phyloP scores from a whole-genome alignment of 2,797 vertebrate genomes.

The Bradypus variegatus region DNA sequence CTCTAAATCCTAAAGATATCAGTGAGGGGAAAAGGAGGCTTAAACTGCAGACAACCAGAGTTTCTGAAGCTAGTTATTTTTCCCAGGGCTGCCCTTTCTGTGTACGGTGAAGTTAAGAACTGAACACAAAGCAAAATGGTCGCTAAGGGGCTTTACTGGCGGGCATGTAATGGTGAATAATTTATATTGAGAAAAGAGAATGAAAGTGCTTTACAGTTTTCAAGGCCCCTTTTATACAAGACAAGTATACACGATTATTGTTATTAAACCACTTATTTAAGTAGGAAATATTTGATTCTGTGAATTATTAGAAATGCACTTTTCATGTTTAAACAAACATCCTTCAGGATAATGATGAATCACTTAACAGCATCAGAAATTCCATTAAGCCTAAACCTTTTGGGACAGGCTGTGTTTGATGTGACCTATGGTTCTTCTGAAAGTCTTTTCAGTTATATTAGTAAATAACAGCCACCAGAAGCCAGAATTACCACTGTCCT shows the following conservation, averaged over 20 bases:
- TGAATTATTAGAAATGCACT: slow-evolving; percentile 16
- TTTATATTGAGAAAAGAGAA: neutral
- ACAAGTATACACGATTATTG: neutral
- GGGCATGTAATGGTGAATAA: neutral
- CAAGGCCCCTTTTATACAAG: neutral
- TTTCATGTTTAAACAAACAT: slow-evolving; percentile 31
- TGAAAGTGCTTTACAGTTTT: neutral
- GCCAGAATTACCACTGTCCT: neutral
- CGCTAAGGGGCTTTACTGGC: neutral
- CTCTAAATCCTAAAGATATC: neutral
- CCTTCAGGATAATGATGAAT: slow-evolving; percentile 10
- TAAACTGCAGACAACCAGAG: neutral
- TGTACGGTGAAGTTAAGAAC: neutral
- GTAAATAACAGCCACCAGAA: slow-evolving; percentile 44
- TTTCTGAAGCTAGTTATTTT: neutral
- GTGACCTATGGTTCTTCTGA: neutral
- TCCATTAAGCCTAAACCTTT: neutral
- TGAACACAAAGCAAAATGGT: neutral
- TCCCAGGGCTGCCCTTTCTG: neutral
- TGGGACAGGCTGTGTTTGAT: slow-evolving; percentile 17
- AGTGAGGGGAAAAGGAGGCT: neutral
- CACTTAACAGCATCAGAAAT: neutral
- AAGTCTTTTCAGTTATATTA: slow-evolving; percentile 8
- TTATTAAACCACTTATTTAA: neutral
- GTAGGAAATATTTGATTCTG: slow-evolving; percentile 20